A percentile compares a stretch with the other conserved stretches of the same genome.
Conservation (phyloP, 2,113 vertebrate genomes). For the Larimichthys crocea region DNA sequence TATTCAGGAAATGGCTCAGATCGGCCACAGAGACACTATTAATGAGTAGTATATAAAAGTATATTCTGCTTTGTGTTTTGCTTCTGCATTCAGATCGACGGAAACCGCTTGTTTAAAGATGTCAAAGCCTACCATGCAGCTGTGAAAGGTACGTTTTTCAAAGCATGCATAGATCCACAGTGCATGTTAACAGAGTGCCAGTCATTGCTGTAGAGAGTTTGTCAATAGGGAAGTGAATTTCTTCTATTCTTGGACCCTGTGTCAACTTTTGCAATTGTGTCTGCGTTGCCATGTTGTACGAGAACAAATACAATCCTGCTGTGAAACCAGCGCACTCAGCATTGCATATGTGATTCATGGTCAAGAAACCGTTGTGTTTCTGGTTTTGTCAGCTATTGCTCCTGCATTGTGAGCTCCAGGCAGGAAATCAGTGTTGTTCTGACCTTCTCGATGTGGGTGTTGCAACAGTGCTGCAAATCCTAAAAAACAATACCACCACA, state of each 20-base stretch:
- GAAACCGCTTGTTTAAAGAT: conserved; percentile 90
- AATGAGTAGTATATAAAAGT: background rate
- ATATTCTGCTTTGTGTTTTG: background rate
- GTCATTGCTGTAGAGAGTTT: background rate
- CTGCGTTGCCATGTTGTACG: conserved; percentile 11
- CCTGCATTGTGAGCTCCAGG: conserved; percentile 5
- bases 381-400: conserved; percentile 42
- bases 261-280: conserved; percentile 54
- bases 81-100: conserved; percentile 85
- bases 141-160: conserved; percentile 87
- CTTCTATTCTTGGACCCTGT: conserved; percentile 39
- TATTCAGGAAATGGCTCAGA: background rate
- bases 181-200: too few species aligned
- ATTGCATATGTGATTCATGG: conserved; percentile 25
- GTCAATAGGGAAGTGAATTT: conserved; percentile 55
- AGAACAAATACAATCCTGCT: conserved; percentile 3
- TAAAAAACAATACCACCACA: conserved; percentile 36
- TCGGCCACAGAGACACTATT: background rate
- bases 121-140: conserved; percentile 89
- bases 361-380: conserved; percentile 1
- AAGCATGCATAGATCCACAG: background rate
- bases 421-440: conserved; percentile 70
- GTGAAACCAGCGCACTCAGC: conserved; percentile 38
- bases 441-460: conserved; percentile 60
- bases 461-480: conserved; percentile 4